Evolutionary conservation across 2,797 vertebrate genomes (phyloP), one percentile per base, ranked within the genome.

Genomic region (Crocidura indochinensis): DNA sequence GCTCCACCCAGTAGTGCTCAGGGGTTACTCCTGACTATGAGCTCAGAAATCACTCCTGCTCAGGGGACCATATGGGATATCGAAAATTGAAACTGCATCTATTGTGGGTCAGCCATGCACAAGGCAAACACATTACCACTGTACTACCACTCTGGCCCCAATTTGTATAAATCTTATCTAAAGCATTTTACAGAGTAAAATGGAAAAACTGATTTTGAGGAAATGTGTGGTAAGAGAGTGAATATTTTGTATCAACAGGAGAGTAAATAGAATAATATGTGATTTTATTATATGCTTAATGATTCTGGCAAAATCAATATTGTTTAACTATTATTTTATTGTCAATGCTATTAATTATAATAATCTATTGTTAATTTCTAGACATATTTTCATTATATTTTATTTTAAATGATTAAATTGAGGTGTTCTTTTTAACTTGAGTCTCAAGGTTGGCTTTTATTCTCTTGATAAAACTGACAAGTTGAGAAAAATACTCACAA

Each of bases 401-500:
- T 96, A 94, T 88, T 77, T 80, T 95, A 94, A 96, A 94, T 95
- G 83, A 93, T 88, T 78, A 96, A 97, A 96, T 95, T 94, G 91
- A 91, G 89, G 90, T 87, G 88, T 95, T 47, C 80, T 81, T 83
- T 27, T 65, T 26, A 65, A 93, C 95, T 82, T 91, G 80, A 95
- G 76, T 91, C 93, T 91, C 95, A 95, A 94, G 83, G 94, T 94
- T 95, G 90, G 94, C 92, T 96, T 96, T 95, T 92, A 94, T 75
- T 97, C 97, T 95, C 96, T 73, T 78, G 80, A 96, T 95, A 96
- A 97, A 97, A 91, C 90, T 97, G 96, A 91, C 94, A 96, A 97
- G 91, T 90, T 97, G 95, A 96, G 95, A 97, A 95, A 94, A 93
- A 95, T 94, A 92, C 93, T 93, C 88, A 87, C 95, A 92, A 95